These are phyloP conservation scores for Orientallactaga bullata DNA, from an alignment of 2,113 vertebrate genomes.

Conservation along the genomic window DNA sequence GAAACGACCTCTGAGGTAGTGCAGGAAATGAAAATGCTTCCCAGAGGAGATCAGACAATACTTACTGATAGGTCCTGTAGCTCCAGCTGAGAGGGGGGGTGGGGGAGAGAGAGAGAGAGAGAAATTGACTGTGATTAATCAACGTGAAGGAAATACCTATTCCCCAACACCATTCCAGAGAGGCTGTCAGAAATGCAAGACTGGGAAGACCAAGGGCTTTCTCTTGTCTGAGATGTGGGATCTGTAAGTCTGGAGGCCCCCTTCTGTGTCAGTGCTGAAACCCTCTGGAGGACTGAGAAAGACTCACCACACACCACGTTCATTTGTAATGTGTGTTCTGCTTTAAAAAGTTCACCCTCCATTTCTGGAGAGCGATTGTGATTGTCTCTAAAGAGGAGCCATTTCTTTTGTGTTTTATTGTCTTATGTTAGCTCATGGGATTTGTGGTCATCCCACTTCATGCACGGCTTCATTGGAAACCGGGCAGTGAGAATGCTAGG, in stretches of 20 bases:
- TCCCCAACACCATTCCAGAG: not conserved
- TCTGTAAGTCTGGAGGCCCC: not conserved
- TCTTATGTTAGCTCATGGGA: not conserved
- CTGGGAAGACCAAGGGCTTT: not conserved
- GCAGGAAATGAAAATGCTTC: not conserved
- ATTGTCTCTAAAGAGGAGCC: not conserved
- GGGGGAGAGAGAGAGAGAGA: not conserved
- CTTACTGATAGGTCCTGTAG: slow-evolving; percentile 78
- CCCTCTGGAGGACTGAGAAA: not conserved
- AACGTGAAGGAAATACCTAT: not conserved
- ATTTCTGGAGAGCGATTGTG: not conserved
- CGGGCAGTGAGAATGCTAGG: not conserved
- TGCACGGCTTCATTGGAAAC: not conserved
- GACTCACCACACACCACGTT: not conserved
- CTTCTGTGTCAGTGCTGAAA: not conserved
- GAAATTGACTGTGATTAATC: not conserved
- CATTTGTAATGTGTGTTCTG: not conserved
- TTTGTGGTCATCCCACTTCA: not conserved
- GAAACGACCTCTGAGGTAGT: not conserved
- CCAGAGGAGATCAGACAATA: not conserved
- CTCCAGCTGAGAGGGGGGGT: slow-evolving; percentile 56
- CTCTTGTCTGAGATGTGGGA: not conserved
- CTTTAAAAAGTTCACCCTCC: not conserved
- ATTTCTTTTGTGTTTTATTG: not conserved
- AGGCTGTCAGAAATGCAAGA: not conserved